Base-by-base conservation (phyloP, 2,113 vertebrate species). In the Grus americana region DNA sequence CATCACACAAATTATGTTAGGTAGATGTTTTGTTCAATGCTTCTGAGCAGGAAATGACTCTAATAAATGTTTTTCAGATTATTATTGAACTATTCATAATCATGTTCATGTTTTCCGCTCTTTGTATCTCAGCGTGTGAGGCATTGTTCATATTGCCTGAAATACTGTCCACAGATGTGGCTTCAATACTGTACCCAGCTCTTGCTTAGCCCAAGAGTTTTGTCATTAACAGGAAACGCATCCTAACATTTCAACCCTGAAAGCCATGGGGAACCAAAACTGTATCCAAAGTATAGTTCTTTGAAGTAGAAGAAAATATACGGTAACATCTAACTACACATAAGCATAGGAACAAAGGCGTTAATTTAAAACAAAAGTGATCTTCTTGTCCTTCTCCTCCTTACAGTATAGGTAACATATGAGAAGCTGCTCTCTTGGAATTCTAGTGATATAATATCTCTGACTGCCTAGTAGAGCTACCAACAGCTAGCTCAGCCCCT, bases 211-310 rank as follows among this genome's bases (percentile, higher is more conserved):
- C 47, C 32, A 54, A 92, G 57, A 90, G 17, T 57, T 92, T 76
- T 88, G 52, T 93, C 73, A 81, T 88, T 92, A 88, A 67, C 78
- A 86, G 86, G 92, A 96, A 97, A 92, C 50, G 21, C 50, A 79
- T 65, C 85, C 74, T 90, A 94, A 83, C 50, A 61, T 88, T 96
- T 93, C 78, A 94, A 61, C 54, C 23, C 50, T 76, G 62, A 70
- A 92, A 96, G 50, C 90, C 88, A 85, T 27, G 30, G 78, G 84
- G 65, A 97, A 79, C 55, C 57, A 81, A 94, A 94, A 75, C 26
- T 6, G 3, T 54, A 73, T 90, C 79, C 78, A 68, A 91, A 88
- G n/a, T 38, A 78, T 8, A 78, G 29, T 29, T 85, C 86, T 97
- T 74, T 91, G 61, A 92, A 95, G 88, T 55, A 47, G 72, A 93